Percentiles rank a stretch among this genome's conserved stretches.
Evolutionary conservation across 2,113 vertebrate genomes (phyloP).

Genomic region (Trinectes maculatus): DNA sequence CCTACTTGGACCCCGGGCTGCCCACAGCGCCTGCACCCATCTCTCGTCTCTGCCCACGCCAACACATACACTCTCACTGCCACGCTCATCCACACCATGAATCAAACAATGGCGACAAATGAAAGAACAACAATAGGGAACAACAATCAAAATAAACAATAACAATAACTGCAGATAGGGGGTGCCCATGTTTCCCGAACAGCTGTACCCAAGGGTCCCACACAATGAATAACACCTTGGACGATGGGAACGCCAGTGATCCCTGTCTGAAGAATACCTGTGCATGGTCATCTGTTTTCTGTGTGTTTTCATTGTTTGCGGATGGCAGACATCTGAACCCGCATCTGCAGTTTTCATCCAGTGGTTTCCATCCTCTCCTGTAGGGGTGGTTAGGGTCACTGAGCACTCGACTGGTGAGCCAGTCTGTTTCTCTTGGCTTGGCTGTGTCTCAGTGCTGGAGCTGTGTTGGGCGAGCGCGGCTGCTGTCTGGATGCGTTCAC

Average conservation of each 20-base stretch:
- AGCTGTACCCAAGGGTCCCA: too few relatives aligned
- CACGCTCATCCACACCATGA: too few relatives aligned
- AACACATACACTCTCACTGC: too few relatives aligned
- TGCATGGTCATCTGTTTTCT: conserved; percentile 34
- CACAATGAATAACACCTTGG: conserved; percentile 55
- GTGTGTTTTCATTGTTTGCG: conserved; percentile 9
- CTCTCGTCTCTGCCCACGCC: too few relatives aligned
- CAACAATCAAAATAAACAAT: too few relatives aligned
- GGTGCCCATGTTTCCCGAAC: too few relatives aligned
- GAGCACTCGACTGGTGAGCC: conserved; percentile 35
- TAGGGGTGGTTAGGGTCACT: conserved; percentile 51
- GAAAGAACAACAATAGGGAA: too few relatives aligned
- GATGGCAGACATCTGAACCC: conserved; percentile 35
- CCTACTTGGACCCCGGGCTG: too few relatives aligned
- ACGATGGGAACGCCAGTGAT: conserved; percentile 13
- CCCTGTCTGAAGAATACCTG: neutral
- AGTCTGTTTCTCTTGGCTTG: conserved; percentile 56
- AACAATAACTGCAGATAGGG: too few relatives aligned
- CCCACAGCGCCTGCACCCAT: too few relatives aligned
- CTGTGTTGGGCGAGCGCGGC: conserved; percentile 53
- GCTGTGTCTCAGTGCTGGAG: conserved; percentile 37
- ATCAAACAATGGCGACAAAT: too few relatives aligned
- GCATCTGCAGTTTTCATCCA: conserved; percentile 31
- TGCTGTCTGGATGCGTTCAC: conserved; percentile 60
- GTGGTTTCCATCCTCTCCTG: conserved; percentile 46